phyloP scores from a whole-genome alignment of 2,113 vertebrate genomes.

The Rhinoderma darwinii region DNA sequence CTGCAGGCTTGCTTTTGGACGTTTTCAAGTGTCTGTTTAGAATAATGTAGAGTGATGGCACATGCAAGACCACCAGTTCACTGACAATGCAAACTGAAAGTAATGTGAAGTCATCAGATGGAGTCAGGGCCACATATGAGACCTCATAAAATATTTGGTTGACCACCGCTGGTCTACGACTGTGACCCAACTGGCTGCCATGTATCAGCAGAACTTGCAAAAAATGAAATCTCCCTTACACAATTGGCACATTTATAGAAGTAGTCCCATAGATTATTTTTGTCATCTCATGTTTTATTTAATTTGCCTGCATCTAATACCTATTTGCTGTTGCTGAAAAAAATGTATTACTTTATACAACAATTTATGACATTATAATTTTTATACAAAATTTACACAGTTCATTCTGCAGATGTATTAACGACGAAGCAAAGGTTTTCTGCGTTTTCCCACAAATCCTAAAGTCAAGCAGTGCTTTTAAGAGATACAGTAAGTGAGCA shows the following conservation, averaged over 20 bases:
- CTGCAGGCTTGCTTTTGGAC: too few species aligned
- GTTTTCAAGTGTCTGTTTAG: too few species aligned
- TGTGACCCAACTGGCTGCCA: too few species aligned
- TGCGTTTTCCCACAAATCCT: constrained; percentile 31
- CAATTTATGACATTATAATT: background rate
- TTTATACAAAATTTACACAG: constrained; percentile 21
- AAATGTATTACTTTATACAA: background rate
- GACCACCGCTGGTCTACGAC: too few species aligned
- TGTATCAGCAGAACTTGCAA: too few species aligned
- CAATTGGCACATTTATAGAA: background rate
- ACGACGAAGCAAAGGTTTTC: constrained; percentile 39
- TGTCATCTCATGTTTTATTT: background rate
- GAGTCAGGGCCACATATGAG: too few species aligned
- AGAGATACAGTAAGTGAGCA: constrained; percentile 51
- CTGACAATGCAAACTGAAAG: too few species aligned
- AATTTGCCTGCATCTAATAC: background rate
- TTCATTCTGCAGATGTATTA: background rate
- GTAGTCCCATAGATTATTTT: background rate
- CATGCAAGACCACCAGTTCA: too few species aligned
- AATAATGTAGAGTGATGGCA: too few species aligned
- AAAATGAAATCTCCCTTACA: too few species aligned
- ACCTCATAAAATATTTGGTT: too few species aligned
- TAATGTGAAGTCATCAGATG: too few species aligned
- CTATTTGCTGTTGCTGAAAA: background rate
- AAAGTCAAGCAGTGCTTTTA: constrained; percentile 54